phyloP scores from a whole-genome alignment of 2,113 vertebrate species.

The Felis chaus region DNA sequence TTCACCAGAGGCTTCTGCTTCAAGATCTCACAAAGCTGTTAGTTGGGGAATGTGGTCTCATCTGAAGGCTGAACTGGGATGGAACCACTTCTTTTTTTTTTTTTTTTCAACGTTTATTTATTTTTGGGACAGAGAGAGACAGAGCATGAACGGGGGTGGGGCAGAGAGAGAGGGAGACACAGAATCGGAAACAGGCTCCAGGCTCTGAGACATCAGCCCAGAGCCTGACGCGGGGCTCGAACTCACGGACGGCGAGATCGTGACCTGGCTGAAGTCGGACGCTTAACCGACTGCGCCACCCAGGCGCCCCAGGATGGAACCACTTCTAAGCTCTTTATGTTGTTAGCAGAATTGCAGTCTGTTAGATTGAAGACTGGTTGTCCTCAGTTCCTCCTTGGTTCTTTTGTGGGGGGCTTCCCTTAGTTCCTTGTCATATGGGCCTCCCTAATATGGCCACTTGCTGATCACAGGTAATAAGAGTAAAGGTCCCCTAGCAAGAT shows the following conservation, averaged over 20 bases:
- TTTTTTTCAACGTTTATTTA: too few relatives aligned
- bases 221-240: too few relatives aligned
- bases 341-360: not conserved
- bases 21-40: not conserved
- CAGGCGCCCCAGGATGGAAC: too few relatives aligned
- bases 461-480: not conserved
- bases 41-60: not conserved
- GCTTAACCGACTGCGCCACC: too few relatives aligned
- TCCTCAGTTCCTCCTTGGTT: not conserved
- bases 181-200: too few relatives aligned
- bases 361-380: not conserved
- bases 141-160: too few relatives aligned
- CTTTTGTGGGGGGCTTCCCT: not conserved
- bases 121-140: too few relatives aligned
- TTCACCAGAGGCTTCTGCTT: not conserved
- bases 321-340: not conserved
- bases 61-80: not conserved
- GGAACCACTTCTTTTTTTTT: fast-evolving
- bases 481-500: not conserved
- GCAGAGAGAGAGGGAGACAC: too few relatives aligned
- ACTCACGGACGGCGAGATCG: too few relatives aligned
- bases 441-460: not conserved
- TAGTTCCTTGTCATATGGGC: not conserved
- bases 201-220: too few relatives aligned
- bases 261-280: too few relatives aligned